Evolutionary conservation across 2,113 vertebrate genomes (phyloP), one percentile per base, ranked within the genome.

Genomic region (Protobothrops flavoviridis): DNA sequence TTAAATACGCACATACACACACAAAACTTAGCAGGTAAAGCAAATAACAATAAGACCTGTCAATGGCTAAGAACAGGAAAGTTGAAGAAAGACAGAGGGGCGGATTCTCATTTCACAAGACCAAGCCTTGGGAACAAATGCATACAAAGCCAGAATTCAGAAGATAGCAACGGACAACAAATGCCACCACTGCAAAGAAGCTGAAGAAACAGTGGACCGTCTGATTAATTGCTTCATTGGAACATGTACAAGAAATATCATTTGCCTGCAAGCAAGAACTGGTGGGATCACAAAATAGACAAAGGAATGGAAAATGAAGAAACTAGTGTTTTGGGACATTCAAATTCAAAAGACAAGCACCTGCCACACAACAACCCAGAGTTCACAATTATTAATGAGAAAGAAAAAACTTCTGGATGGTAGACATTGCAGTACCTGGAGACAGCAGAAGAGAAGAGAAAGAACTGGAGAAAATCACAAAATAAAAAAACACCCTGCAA

Each of bases 101-200:
- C 1, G 0, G 29, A 69, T 12, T 64, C 11, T 10, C 11, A 0
- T 4, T n/a, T 64, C 4, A 23, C 15, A 69, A 6, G 64, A 69
- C 12, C n/a, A n/a, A 69, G 9, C 29, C 11, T 69, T 15, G n/a
- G n/a, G 12, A 69, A 69, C 12, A n/a, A 69, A 69, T 0, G 1
- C 12, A 69, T 33, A 15, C 64, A 69, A 69, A 33, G 29, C 5
- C 29, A 33, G n/a, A 69, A 69, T 69, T 69, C 64, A 69, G 12
- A 69, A 15, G 29, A 64, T 29, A 64, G 26, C 61, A 64, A 64
- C 13, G 3, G 61, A 69, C 29, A 33, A 69, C 29, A n/a, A 69
- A 69, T 69, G 64, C 12, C 64, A n/a, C 29, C 29, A 69, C 64
- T n/a, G 64, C 64, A 69, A 69, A 33, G 13, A 69, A 33, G 64